Evolutionary conservation across 2,888 invertebrate species (phyloP), one percentile per base, ranked within the genome.

Genomic region (Eilema griseolum): DNA sequence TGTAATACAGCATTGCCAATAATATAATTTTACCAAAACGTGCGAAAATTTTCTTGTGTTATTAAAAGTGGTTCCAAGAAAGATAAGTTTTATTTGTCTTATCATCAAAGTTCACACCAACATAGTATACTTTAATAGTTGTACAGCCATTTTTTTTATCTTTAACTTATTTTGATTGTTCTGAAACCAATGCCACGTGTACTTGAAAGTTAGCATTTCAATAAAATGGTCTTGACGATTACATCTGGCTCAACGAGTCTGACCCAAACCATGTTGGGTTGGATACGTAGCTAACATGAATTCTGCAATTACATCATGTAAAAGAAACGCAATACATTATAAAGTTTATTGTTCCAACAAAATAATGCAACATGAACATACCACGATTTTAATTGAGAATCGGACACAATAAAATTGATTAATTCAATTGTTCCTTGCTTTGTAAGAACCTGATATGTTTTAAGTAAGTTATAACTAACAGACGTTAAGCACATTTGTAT

Each of bases 321-420:
- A 76, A 74, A 78, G 74, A 73, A 71, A 69, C 68, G 67, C 64
- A 71, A 77, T 72, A 79, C 73, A 76, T 78, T 82, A 79, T 76
- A 80, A 71, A 70, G 75, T 83, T 82, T 84, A 83, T 79, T 83
- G 85, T 83, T 78, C 78, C 63, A 74, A 76, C 76, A 71, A 76
- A 79, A 80, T 82, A 78, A 73, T 70, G 71, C 71, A 72, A 69
- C 74, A 71, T 31, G 69, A 76, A 76, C 72, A 76, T 73, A 81
- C 74, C 70, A 80, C 73, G 62, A 75, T 80, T 81, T 79, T 80
- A 81, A 81, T 85, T 80, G 78, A 78, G 83, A 74, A 73, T 73
- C 65, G 66, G 78, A 83, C 74, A 86, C 85, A 84, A 86, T 85
- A 78, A 79, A 81, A 82, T 76, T 81, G 79, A 80, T 83, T 83